phyloP scores from a whole-genome alignment of 2,888 invertebrate species.

The Dasysyrphus tricinctus region DNA sequence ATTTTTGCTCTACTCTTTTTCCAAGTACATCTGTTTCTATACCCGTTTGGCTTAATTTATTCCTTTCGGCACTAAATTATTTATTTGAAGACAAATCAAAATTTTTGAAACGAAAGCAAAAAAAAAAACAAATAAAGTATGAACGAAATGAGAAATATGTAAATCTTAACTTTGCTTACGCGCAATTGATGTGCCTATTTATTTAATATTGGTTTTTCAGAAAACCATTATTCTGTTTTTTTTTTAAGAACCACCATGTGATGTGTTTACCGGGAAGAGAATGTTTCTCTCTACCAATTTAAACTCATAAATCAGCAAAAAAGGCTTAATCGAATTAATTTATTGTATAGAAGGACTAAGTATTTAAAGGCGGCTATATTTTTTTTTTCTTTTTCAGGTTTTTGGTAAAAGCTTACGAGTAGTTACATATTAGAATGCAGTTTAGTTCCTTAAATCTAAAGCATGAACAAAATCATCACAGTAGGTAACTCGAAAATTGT shows the following conservation, averaged over 20 bases:
- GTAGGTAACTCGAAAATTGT: too few species aligned
- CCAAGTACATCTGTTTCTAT: conserved; percentile 59
- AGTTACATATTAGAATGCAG: too few species aligned
- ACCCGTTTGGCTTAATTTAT: conserved; percentile 70
- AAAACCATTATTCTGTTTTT: conserved; percentile 44
- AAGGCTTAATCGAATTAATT: not conserved
- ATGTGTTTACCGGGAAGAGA: conserved; percentile 19
- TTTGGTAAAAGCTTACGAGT: too few species aligned
- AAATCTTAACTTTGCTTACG: conserved; percentile 52
- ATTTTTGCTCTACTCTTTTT: not conserved
- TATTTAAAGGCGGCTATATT: too few species aligned
- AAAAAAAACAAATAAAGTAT: conserved; percentile 12
- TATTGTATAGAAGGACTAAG: not conserved
- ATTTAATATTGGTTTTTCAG: conserved; percentile 40
- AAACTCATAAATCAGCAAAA: not conserved
- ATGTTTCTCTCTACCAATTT: not conserved
- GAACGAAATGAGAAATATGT: conserved; percentile 44
- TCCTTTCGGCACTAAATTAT: conserved; percentile 72
- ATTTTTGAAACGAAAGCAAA: conserved; percentile 51
- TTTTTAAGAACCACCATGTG: conserved; percentile 17
- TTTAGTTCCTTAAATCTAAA: too few species aligned
- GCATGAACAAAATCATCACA: too few species aligned
- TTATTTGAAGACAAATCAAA: conserved; percentile 72
- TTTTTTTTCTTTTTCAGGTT: too few species aligned
- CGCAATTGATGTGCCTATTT: conserved; percentile 48